Percentiles rank a stretch among this genome's conserved stretches.
phyloP scores from a whole-genome alignment of 2,113 vertebrate species.

The Ascaphus truei region DNA sequence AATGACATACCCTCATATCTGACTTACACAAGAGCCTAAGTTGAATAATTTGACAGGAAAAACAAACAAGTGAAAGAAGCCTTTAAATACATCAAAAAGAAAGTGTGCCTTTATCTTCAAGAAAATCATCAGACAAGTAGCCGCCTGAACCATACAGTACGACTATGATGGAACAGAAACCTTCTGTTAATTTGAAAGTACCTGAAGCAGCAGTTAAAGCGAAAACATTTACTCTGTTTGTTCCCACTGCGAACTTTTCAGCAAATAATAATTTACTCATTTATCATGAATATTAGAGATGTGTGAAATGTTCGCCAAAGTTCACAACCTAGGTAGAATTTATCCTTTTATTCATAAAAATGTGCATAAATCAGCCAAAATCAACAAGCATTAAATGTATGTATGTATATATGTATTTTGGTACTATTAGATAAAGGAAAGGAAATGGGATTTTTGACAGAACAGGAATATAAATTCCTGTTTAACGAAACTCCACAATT shows the following conservation, averaged over 20 bases:
- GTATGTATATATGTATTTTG: too few species aligned
- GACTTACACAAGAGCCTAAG: conserved; percentile 7
- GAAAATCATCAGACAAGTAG: neutral
- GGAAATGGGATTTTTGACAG: too few species aligned
- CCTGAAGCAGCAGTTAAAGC: neutral
- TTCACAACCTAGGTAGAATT: too few species aligned
- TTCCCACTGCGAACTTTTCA: neutral
- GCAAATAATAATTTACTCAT: accelerated
- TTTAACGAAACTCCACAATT: too few species aligned
- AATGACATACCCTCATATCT: conserved; percentile 23
- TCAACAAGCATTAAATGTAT: too few species aligned
- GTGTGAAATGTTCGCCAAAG: too few species aligned
- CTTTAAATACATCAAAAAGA: conserved; percentile 40
- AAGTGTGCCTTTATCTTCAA: conserved; percentile 1
- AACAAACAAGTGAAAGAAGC: conserved; percentile 38
- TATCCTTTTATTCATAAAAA: too few species aligned
- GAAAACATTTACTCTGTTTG: neutral
- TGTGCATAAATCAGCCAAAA: too few species aligned
- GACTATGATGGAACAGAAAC: neutral
- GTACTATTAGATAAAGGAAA: too few species aligned
- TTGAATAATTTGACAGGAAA: conserved; percentile 33
- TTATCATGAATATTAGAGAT: too few species aligned
- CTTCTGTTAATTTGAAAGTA: neutral
- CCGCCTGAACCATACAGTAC: neutral
- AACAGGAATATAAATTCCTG: too few species aligned